Evolutionary conservation across 2,113 vertebrate genomes (phyloP).

Genomic region (Atrichornis clamosus): DNA sequence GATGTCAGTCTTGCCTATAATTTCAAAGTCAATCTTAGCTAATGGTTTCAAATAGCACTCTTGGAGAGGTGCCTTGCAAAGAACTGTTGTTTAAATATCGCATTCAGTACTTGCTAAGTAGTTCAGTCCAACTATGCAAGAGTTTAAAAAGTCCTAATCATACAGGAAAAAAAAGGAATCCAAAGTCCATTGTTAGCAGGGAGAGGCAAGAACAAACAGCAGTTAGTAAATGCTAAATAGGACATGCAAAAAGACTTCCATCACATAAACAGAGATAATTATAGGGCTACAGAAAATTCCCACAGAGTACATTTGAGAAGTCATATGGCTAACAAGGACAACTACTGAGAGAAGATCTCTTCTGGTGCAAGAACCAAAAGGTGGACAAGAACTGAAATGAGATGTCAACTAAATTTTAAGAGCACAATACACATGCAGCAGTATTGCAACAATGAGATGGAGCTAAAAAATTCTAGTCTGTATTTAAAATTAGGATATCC

Average conservation of each 20-base stretch:
- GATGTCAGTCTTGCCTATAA: neutral
- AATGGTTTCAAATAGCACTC: neutral
- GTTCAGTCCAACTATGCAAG: neutral
- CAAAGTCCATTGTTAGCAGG: constrained; percentile 51
- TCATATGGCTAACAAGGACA: neutral
- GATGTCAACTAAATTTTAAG: neutral
- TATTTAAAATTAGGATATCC: neutral
- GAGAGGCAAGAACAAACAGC: constrained; percentile 48
- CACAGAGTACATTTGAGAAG: constrained; percentile 35
- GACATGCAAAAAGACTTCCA: constrained; percentile 58
- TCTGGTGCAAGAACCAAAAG: neutral
- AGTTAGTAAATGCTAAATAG: constrained; percentile 61
- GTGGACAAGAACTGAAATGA: neutral
- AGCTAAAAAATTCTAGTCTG: neutral
- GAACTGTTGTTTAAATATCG: neutral
- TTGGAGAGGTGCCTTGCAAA: neutral
- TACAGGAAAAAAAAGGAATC: constrained; percentile 16
- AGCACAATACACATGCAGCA: neutral
- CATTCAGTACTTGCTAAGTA: neutral
- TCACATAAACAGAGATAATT: constrained; percentile 63
- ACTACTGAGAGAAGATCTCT: neutral
- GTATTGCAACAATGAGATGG: neutral
- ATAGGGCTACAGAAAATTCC: constrained; percentile 56
- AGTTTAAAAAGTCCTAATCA: constrained; percentile 50
- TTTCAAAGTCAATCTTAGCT: neutral